Conservation (phyloP, 2,888 invertebrate species). For the Auanema freiburgensis region DNA sequence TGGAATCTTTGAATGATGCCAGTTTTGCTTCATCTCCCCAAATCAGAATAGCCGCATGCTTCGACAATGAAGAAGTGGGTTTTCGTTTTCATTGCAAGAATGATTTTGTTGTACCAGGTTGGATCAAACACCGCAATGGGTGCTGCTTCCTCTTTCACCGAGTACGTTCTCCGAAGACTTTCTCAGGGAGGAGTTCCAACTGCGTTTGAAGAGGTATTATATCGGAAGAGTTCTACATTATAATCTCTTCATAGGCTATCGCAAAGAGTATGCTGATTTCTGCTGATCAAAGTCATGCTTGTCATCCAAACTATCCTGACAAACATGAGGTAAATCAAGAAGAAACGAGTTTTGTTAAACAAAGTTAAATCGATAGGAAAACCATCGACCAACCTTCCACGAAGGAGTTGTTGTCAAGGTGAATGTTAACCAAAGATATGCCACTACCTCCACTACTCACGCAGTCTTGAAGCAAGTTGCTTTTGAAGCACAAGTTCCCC, state of each 20-base stretch:
- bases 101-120: slow-evolving; percentile 58
- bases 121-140: slow-evolving; percentile 69
- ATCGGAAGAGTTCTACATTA: slow-evolving; percentile 4
- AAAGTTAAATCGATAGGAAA: slow-evolving; percentile 36
- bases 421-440: slow-evolving; percentile 69
- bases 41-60: slow-evolving; percentile 67
- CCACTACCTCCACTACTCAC: slow-evolving; percentile 68
- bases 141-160: slow-evolving; percentile 67
- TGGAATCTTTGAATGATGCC: slow-evolving; percentile 63
- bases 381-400: slow-evolving; percentile 56
- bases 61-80: slow-evolving; percentile 69
- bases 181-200: slow-evolving; percentile 32
- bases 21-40: slow-evolving; percentile 64
- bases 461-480: slow-evolving; percentile 68
- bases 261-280: slow-evolving; percentile 67
- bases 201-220: slow-evolving; percentile 35
- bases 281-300: slow-evolving; percentile 64
- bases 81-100: slow-evolving; percentile 7
- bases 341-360: background rate
- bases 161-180: slow-evolving; percentile 66
- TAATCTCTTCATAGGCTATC: slow-evolving; percentile 64
- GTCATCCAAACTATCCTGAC: slow-evolving; percentile 68
- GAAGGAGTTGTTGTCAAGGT: slow-evolving; percentile 62
- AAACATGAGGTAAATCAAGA: slow-evolving; percentile 64
- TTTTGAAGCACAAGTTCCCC: slow-evolving; percentile 65